Conservation (phyloP, 2,888 invertebrate species). For the Dynastes grantii region DNA sequence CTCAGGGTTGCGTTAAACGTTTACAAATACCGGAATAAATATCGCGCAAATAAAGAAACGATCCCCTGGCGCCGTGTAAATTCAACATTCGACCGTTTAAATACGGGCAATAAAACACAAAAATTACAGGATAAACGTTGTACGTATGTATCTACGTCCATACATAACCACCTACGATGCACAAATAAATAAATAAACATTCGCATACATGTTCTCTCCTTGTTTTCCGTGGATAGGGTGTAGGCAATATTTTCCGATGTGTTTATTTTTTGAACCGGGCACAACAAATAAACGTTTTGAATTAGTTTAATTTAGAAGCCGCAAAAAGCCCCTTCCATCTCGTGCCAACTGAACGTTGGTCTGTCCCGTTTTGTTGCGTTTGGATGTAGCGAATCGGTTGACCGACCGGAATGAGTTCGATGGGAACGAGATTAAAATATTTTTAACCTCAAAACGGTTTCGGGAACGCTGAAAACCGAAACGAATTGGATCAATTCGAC, state of each 20-base stretch:
- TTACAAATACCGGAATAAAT: no score
- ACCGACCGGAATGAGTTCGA: background rate
- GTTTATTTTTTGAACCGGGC: background rate
- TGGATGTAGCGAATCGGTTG: no score
- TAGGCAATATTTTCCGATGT: background rate
- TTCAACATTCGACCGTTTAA: background rate
- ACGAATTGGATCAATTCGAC: constrained; percentile 9
- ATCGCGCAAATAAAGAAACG: no score
- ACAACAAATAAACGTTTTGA: constrained; percentile 6
- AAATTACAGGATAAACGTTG: background rate
- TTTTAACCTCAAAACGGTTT: constrained; percentile 19
- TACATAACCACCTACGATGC: no score
- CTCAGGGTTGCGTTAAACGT: no score
- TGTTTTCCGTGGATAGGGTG: no score
- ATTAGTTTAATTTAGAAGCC: constrained; percentile 21
- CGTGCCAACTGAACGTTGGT: no score
- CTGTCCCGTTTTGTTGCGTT: no score
- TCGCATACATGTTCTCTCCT: no score
- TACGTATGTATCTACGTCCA: background rate
- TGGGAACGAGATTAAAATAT: constrained; percentile 9
- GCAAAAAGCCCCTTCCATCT: background rate
- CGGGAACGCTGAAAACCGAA: background rate
- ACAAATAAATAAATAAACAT: no score
- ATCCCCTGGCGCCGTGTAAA: no score
- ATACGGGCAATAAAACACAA: constrained; percentile 5